These are phyloP conservation scores for Bemisia tabaci DNA, from an alignment of 1,140 invertebrate species.

Conservation along the genomic window DNA sequence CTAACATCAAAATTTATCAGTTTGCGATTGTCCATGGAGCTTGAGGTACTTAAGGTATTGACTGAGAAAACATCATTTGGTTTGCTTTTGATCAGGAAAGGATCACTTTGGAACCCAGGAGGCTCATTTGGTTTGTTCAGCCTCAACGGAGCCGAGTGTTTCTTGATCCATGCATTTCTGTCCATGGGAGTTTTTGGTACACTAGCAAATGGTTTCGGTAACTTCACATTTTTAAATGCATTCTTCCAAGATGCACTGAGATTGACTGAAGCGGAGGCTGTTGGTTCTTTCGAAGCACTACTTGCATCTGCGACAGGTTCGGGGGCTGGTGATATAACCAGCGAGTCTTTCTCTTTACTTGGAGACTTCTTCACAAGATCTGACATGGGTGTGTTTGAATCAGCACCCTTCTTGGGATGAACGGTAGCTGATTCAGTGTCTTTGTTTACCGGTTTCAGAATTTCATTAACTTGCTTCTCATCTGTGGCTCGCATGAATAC, in stretches of 20 bases:
- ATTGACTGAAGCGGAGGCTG: background rate
- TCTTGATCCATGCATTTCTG: slow-evolving; percentile 7
- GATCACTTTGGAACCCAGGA: background rate
- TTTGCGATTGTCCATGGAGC: background rate
- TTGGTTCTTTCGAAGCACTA: background rate
- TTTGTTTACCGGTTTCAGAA: slow-evolving; percentile 3
- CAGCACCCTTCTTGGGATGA: too few relatives aligned
- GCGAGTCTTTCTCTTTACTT: background rate
- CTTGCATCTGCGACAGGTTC: background rate
- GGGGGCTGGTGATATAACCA: background rate
- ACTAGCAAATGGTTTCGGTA: slow-evolving; percentile 19
- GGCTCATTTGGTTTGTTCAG: background rate
- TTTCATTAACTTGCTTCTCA: background rate
- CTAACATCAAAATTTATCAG: background rate
- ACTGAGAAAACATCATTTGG: background rate
- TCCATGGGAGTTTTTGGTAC: slow-evolving; percentile 14
- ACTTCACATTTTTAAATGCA: slow-evolving; percentile 24
- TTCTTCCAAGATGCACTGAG: slow-evolving; percentile 18
- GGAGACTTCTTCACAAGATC: background rate
- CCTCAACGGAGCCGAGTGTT: slow-evolving; percentile 3
- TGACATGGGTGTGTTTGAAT: background rate
- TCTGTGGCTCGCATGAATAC: background rate
- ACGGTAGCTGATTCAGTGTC: too few relatives aligned
- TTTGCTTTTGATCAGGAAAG: background rate
- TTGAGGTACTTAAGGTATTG: background rate